Evolutionary conservation across 2,797 vertebrate species (phyloP).

Genomic region (Ceyx erithaca): DNA sequence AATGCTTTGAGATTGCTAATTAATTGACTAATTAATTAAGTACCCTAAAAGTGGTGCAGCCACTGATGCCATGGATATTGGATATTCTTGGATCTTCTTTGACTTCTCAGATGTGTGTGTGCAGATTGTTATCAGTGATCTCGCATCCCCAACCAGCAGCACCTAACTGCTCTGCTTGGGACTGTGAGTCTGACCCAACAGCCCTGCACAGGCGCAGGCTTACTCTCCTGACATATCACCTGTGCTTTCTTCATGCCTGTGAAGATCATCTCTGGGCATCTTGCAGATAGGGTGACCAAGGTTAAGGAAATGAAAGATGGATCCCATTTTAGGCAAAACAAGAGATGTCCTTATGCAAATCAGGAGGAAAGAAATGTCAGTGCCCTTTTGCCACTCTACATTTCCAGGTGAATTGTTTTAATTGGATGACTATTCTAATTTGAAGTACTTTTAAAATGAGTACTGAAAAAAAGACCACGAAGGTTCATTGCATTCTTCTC

Average conservation of each 20-base stretch:
- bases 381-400: accelerated
- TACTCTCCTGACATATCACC: no score
- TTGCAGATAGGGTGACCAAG: background rate
- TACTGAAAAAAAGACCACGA: background rate
- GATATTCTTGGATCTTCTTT: background rate
- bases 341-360: background rate
- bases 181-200: background rate
- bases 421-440: background rate
- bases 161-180: background rate
- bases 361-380: background rate
- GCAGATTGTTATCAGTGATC: background rate
- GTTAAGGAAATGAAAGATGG: background rate
- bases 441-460: background rate
- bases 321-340: background rate
- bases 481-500: background rate
- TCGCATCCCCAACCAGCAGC: background rate
- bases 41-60: background rate
- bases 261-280: background rate
- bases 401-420: background rate
- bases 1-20: background rate
- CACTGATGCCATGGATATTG: background rate
- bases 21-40: slow-evolving; percentile 45
- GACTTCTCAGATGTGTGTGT: background rate
- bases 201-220: no score
- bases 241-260: background rate